Conservation (phyloP, 2,888 invertebrate species). For the Conistra vaccinii region DNA sequence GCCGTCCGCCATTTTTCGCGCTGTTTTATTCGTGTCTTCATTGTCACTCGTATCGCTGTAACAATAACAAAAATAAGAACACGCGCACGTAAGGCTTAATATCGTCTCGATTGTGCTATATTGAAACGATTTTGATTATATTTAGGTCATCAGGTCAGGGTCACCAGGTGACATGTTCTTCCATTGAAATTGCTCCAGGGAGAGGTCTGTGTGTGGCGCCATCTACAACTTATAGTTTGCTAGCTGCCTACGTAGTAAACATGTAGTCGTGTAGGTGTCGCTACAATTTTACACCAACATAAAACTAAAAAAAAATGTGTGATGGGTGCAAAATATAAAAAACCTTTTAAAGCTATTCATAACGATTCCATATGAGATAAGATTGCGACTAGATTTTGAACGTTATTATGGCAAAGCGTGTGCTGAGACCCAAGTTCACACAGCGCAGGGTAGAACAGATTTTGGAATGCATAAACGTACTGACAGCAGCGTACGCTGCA, state of each 20-base stretch:
- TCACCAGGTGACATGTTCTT: slow-evolving; percentile 5
- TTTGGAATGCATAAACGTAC: too few species aligned
- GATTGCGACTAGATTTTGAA: not conserved
- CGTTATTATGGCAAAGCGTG: too few species aligned
- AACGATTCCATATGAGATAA: too few species aligned
- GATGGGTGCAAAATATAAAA: not conserved
- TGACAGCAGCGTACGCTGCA: too few species aligned
- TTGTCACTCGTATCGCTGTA: slow-evolving; percentile 81
- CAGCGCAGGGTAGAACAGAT: too few species aligned
- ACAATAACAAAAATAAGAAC: slow-evolving; percentile 11
- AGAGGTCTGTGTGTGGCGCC: not conserved
- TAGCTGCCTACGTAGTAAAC: not conserved
- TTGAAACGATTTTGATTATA: not conserved
- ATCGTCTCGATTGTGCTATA: not conserved
- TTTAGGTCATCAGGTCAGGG: slow-evolving; percentile 8
- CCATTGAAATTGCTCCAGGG: not conserved
- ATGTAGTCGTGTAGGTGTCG: slow-evolving; percentile 2
- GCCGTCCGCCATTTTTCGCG: slow-evolving; percentile 77
- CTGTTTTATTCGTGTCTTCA: slow-evolving; percentile 71
- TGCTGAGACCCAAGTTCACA: too few species aligned
- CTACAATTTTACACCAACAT: not conserved
- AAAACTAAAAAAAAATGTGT: not conserved
- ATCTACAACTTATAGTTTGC: not conserved
- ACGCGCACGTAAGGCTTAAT: not conserved
- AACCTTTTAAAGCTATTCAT: too few species aligned